Evolutionary conservation across 2,113 vertebrate genomes (phyloP), one percentile per base, ranked within the genome.

Genomic region (Grallaria varia): DNA sequence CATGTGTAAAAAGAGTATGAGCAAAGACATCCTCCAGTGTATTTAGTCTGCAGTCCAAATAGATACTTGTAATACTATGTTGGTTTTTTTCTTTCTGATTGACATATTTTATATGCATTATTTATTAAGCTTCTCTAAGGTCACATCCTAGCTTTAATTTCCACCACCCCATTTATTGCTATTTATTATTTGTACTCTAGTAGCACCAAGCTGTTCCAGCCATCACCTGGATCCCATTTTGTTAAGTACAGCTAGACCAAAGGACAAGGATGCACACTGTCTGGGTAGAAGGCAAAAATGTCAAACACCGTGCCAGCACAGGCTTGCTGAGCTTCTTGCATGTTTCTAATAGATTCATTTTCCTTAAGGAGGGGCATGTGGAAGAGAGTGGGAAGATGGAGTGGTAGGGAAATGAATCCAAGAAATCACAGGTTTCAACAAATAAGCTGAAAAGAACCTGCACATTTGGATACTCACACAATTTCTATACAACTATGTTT

Each of bases 111-210:
- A 47, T 17, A 89, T 93, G 53, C 77, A 91, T 91, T 92, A 92
- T 92, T 95, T 93, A 94, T 96, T 73, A 85, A 56, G 27, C 30
- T 95, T 28, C 69, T 82, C 81, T 91, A 84, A 82, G 87, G 84
- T 89, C 91, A 85, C 1, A 21, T 76, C 62, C n/a, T 18, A 66
- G 49, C 18, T 53, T 92, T 49, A 73, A 2, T 33, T 27, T 62
- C 66, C 39, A 39, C 23, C 18, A 10, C 31, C 47, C 25, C 20
- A 52, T 64, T 95, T 89, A 76, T 79, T 82, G 31, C 52, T 64
- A 20, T 45, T 24, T 95, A 72, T 83, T 44, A 69, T 62, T 76
- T 73, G 23, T 20, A 66, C 50, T 47, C 13, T 12, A 50, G 49
- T 4, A 77, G 58, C 37, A 76, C n/a, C 3, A 7, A 72, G 49